Percentiles rank a stretch among this genome's conserved stretches.
Conservation (phyloP, 1,140 invertebrate genomes). For the Bombus pascuorum region DNA sequence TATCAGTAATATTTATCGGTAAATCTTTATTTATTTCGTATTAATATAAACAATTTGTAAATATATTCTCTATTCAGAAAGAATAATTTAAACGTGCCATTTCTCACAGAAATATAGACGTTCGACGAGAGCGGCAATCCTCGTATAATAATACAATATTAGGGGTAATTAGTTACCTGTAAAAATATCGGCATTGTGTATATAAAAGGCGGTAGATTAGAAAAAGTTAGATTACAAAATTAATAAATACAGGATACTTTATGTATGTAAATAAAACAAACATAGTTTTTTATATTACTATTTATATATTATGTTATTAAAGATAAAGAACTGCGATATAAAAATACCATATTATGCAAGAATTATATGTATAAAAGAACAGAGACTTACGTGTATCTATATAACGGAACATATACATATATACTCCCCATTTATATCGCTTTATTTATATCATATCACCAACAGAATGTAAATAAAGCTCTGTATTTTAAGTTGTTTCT, state of each 20-base stretch:
- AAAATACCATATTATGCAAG: not conserved
- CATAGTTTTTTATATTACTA: not conserved
- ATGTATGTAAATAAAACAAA: not conserved
- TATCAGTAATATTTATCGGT: not conserved
- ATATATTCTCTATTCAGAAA: not conserved
- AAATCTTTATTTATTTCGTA: not conserved
- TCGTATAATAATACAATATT: not conserved
- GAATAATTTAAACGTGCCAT: constrained; percentile 4
- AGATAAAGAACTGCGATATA: no score
- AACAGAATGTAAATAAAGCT: not conserved
- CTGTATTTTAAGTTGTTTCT: not conserved
- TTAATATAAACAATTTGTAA: not conserved
- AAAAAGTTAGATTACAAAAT: no score
- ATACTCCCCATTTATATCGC: not conserved
- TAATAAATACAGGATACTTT: not conserved
- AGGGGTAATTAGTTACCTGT: not conserved
- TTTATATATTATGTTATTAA: no score
- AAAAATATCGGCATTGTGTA: not conserved
- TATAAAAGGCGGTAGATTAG: no score
- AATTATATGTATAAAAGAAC: not conserved
- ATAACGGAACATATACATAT: not conserved
- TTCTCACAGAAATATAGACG: not conserved
- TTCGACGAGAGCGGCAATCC: not conserved
- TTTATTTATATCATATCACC: not conserved
- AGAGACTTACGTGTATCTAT: not conserved